Evolutionary conservation across 2,113 vertebrate genomes (phyloP).

Genomic region (Actenoides hombroni): DNA sequence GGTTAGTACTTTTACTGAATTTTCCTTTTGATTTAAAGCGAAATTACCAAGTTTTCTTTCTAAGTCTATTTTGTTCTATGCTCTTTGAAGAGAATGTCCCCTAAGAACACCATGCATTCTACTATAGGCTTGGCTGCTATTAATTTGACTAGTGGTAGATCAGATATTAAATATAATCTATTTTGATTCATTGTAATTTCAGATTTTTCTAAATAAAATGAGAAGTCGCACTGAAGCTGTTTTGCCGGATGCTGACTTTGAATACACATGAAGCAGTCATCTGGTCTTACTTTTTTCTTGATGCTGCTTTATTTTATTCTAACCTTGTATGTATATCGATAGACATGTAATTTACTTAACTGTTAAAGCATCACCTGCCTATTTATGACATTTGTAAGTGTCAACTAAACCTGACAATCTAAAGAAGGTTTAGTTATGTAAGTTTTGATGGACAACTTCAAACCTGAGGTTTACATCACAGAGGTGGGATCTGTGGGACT

Average conservation of each 20-base stretch:
- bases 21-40: not conserved
- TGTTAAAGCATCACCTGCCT: not conserved
- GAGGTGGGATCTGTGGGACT: not conserved
- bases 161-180: not conserved
- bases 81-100: not conserved
- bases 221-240: not conserved
- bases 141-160: not conserved
- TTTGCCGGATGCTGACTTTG: not conserved
- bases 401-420: not conserved
- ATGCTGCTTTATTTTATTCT: not conserved
- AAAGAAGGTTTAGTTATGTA: not conserved
- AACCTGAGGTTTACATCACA: not conserved
- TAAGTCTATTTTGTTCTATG: not conserved
- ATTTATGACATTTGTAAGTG: not conserved
- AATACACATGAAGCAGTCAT: not conserved
- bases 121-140: not conserved
- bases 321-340: not conserved
- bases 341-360: not conserved
- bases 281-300: not conserved
- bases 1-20: not conserved
- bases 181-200: not conserved
- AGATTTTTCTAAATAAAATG: not conserved
- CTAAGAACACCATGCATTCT: not conserved
- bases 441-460: not conserved
- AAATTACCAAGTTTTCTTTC: not conserved